Evolutionary conservation across 2,113 vertebrate genomes (phyloP).

Genomic region (Nibea albiflora): DNA sequence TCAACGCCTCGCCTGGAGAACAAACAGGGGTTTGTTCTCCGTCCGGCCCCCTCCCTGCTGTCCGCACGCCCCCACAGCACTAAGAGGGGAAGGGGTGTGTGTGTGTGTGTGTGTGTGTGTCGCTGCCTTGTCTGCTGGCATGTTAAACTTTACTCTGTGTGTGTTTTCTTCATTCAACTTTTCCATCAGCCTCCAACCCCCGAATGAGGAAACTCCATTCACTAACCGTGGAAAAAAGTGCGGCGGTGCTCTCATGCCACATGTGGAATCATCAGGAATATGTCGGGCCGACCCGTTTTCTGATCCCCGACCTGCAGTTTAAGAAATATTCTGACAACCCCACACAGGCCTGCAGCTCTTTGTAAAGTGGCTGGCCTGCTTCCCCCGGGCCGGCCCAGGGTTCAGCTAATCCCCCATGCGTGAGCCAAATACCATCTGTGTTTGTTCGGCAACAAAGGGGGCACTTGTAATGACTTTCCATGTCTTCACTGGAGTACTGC

Average conservation of each 20-base stretch:
- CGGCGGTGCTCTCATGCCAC: neutral
- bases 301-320: slow-evolving; percentile 18
- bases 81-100: slow-evolving; percentile 22
- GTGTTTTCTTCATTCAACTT: slow-evolving; percentile 36
- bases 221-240: slow-evolving; percentile 1
- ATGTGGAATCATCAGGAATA: slow-evolving; percentile 2
- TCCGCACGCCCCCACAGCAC: slow-evolving; percentile 62
- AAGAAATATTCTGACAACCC: slow-evolving; percentile 59
- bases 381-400: slow-evolving; percentile 73
- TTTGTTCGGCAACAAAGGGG: slow-evolving; percentile 86
- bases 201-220: neutral
- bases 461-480: slow-evolving; percentile 86
- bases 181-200: neutral
- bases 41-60: slow-evolving; percentile 56
- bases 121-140: slow-evolving; percentile 34
- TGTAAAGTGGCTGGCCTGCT: slow-evolving; percentile 74
- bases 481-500: slow-evolving; percentile 83
- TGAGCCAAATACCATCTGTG: slow-evolving; percentile 87
- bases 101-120: slow-evolving; percentile 39
- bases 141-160: slow-evolving; percentile 6
- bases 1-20: slow-evolving; percentile 71
- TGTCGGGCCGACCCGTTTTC: neutral
- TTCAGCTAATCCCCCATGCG: slow-evolving; percentile 85
- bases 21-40: slow-evolving; percentile 80
- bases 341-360: slow-evolving; percentile 64